Conservation (phyloP, 2,888 invertebrate genomes). For the Arctia plantaginis region DNA sequence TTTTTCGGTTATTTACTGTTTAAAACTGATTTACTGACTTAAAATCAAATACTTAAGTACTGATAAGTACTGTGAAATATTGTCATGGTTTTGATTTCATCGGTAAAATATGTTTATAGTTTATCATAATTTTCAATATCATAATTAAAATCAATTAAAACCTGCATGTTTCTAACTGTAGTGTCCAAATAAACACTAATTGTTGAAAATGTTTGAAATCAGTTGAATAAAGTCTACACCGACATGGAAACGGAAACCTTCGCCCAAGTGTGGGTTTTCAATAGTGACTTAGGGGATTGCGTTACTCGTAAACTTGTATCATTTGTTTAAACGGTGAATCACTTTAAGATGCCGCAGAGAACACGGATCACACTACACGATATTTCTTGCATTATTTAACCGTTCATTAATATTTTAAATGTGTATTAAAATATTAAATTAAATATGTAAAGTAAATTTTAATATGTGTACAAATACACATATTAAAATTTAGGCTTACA, state of each 20-base stretch:
- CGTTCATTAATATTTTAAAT: too few species aligned
- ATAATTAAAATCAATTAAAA: neutral
- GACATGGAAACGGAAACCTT: slow-evolving; percentile 44
- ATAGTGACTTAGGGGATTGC: slow-evolving; percentile 56
- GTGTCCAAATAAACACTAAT: neutral
- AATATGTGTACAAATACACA: too few species aligned
- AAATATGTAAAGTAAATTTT: too few species aligned
- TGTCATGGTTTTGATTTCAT: neutral
- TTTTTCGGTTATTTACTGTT: too few species aligned
- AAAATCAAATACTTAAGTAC: neutral
- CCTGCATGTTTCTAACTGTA: neutral
- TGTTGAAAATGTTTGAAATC: neutral
- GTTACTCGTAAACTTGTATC: slow-evolving; percentile 65
- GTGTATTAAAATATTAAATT: too few species aligned
- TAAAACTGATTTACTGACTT: too few species aligned
- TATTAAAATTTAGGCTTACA: neutral
- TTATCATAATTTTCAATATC: neutral
- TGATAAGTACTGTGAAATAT: neutral
- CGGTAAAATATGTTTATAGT: neutral
- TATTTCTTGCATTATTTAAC: slow-evolving; percentile 1
- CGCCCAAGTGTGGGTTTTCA: slow-evolving; percentile 50
- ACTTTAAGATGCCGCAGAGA: slow-evolving; percentile 28
- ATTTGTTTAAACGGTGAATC: slow-evolving; percentile 64
- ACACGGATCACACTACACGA: slow-evolving; percentile 52
- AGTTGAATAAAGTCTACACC: neutral